Base-by-base conservation (phyloP, 2,113 vertebrate genomes). In the Prolemur simus region DNA sequence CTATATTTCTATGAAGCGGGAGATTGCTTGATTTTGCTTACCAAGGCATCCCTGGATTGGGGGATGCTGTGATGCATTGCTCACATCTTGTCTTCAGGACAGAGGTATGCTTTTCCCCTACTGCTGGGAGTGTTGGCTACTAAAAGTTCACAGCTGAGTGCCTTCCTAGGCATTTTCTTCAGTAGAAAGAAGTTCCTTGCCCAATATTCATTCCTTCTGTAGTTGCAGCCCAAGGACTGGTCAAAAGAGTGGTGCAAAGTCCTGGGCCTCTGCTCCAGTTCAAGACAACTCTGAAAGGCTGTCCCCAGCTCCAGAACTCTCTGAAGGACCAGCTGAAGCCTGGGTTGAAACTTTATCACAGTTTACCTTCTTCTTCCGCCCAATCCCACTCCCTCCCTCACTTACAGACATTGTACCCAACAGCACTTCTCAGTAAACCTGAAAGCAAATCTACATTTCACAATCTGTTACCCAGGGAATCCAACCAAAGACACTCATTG, bases 21-120 rank as follows among this genome's bases (percentile, higher is more conserved):
- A 8, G 14, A 18, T 25, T n/a, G 20, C 58, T 64, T 52, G 56
- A 25, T 27, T 87, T 81, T 81, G 47, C 34, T 93, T 56, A 32
- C 9, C 1, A 1, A 2, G 11, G 4, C 4, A 27, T 12, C 0
- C 18, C 80, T 2, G 27, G 47, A 34, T 32, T n/a, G 54, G 6
- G 27, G 34, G 52, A 37, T 2, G 15, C 49, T 58, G 0, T 10
- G 11, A 29, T 3, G 34, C 56, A 42, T 13, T 74, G 5, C 17
- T 37, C 23, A 3, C 25, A 42, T 18, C 42, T 10, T 13, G 1
- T 39, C 29, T 20, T 34, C 54, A 58, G 80, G 23, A 66, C 2
- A 49, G 39, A n/a, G 2, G 12, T 32, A 3, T 21, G 25, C 23
- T 14, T 37, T 63, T 25, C 17, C n/a, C 45, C 34, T 23, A 5